These are phyloP conservation scores for Ifrita kowaldi DNA, from an alignment of 2,113 vertebrate species.

Conservation along the genomic window DNA sequence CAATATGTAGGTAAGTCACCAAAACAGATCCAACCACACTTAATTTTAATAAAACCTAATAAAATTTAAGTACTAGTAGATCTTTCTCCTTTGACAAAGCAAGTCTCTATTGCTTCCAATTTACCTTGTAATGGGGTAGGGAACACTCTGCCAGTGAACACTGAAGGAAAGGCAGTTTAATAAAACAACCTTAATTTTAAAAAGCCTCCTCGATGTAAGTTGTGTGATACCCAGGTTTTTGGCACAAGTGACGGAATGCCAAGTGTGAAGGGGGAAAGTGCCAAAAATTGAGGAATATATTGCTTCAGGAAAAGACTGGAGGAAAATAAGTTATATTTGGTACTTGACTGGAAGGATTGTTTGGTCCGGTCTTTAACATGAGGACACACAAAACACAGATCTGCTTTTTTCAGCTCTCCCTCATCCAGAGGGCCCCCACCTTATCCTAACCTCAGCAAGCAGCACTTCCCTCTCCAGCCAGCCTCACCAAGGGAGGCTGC, in stretches of 20 bases:
- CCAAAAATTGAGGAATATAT: not conserved
- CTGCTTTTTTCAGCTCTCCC: not conserved
- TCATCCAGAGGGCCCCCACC: not conserved
- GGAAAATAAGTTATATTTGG: fast-evolving
- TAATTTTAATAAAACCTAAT: not conserved
- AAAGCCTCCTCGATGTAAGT: not conserved
- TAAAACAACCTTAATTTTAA: not conserved
- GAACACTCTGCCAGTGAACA: not conserved
- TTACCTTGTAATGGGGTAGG: not conserved
- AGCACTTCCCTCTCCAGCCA: fast-evolving
- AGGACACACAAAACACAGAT: not conserved
- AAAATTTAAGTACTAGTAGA: not conserved
- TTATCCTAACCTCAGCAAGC: not conserved
- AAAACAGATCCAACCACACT: not conserved
- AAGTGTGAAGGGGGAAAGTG: not conserved
- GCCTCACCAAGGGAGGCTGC: not conserved
- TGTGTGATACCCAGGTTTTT: not conserved
- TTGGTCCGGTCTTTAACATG: too few relatives aligned
- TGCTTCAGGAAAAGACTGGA: not conserved
- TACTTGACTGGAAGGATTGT: fast-evolving
- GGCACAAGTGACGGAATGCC: not conserved
- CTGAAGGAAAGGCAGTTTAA: not conserved
- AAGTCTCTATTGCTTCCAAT: not conserved
- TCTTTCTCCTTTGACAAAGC: not conserved
- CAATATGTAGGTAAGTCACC: not conserved